phyloP scores from a whole-genome alignment of 2,113 vertebrate genomes.

The Tupaia chinensis region DNA sequence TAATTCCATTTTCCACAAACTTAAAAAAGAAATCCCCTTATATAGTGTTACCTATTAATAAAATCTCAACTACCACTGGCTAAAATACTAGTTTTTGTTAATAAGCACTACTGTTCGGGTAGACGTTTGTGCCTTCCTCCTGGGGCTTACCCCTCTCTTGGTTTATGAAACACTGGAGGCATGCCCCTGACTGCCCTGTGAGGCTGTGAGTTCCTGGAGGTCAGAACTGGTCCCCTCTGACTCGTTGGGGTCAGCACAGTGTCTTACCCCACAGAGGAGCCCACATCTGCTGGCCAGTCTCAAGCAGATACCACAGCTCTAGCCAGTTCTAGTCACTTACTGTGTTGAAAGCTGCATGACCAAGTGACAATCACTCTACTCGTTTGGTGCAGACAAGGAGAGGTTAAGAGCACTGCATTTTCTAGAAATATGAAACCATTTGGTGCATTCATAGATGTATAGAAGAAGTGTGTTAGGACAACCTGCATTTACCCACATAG shows the following conservation, averaged over 20 bases:
- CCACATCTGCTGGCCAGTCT: neutral
- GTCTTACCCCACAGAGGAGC: accelerated
- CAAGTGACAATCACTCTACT: neutral
- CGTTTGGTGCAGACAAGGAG: neutral
- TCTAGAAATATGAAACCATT: neutral
- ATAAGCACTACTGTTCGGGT: neutral
- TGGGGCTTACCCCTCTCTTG: neutral
- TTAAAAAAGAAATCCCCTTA: too few species aligned
- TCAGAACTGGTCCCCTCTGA: too few species aligned
- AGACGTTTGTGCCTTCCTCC: neutral
- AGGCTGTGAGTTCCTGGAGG: neutral
- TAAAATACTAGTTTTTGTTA: neutral
- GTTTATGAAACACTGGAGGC: neutral
- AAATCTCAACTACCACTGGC: neutral
- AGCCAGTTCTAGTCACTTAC: neutral
- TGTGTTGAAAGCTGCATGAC: neutral
- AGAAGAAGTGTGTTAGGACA: accelerated
- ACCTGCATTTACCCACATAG: neutral
- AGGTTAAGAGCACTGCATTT: neutral
- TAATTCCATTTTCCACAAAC: too few species aligned
- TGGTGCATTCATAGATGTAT: neutral
- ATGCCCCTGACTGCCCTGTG: neutral
- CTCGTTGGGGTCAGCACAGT: neutral
- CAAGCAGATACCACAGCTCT: neutral
- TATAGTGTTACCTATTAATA: neutral